A percentile compares a stretch with the other conserved stretches of the same genome.
These are phyloP conservation scores for Upupa epops DNA, from an alignment of 2,113 vertebrate species.

Conservation along the genomic window DNA sequence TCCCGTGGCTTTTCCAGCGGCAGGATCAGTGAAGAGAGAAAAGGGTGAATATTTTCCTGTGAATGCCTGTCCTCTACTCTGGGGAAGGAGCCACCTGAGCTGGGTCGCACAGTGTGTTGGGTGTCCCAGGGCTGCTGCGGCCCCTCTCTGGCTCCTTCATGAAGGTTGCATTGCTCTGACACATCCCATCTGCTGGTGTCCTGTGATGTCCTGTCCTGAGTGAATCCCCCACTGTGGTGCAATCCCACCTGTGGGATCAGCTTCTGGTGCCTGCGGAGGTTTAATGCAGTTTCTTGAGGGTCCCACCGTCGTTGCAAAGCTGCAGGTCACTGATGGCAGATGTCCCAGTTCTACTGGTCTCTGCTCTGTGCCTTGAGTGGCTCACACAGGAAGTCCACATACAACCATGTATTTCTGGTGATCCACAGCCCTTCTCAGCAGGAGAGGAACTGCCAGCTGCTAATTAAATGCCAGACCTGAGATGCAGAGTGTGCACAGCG, in stretches of 20 bases:
- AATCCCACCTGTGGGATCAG: neutral
- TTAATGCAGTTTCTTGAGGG: neutral
- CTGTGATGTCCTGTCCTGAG: neutral
- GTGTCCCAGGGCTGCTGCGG: neutral
- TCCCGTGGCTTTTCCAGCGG: neutral
- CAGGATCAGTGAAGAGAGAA: neutral
- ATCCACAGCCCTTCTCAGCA: neutral
- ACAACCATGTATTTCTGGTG: neutral
- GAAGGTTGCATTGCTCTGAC: no score
- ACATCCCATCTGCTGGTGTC: neutral
- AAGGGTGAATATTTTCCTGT: neutral
- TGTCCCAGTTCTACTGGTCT: neutral
- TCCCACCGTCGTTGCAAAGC: neutral
- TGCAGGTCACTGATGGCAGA: neutral
- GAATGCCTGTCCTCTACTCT: neutral
- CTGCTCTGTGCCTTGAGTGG: neutral
- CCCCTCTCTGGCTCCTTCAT: neutral
- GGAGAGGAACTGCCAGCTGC: neutral
- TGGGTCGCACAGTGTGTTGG: accelerated
- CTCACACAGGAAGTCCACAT: neutral
- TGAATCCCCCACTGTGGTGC: neutral
- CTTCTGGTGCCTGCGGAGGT: neutral
- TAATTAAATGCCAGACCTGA: neutral
- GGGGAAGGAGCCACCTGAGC: neutral
- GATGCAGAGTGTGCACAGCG: neutral